Evolutionary conservation across 2,888 invertebrate species (phyloP).

Genomic region (Heterodera filipjevi): DNA sequence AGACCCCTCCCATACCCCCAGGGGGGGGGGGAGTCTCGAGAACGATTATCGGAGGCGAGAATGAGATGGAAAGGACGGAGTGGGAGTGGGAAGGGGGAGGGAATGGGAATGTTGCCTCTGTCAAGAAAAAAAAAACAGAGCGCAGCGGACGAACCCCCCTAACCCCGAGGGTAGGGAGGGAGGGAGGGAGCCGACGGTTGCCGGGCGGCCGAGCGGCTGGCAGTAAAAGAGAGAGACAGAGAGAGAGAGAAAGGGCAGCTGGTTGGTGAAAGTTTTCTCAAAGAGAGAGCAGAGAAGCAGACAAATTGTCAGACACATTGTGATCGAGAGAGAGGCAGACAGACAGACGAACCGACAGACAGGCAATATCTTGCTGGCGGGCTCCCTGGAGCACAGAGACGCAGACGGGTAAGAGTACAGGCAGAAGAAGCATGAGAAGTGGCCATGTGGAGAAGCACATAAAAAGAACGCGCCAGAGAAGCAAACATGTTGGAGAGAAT

Average conservation of each 20-base stretch:
- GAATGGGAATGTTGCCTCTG: conserved; percentile 2
- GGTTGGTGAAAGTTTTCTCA: not conserved
- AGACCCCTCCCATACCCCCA: not conserved
- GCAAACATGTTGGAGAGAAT: too few species aligned
- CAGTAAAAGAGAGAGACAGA: not conserved
- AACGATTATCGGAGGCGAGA: conserved; percentile 10
- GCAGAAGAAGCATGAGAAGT: not conserved
- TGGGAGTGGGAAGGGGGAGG: not conserved
- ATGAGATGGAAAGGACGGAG: not conserved
- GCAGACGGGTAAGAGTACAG: not conserved
- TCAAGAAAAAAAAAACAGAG: not conserved
- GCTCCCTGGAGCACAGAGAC: not conserved
- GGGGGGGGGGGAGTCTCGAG: too few species aligned
- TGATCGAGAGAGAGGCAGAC: too few species aligned
- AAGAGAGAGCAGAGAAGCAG: too few species aligned
- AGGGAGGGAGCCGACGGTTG: not conserved
- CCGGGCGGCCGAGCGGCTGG: not conserved
- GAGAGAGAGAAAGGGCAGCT: conserved; percentile 3
- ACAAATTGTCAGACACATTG: too few species aligned
- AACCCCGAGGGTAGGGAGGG: not conserved
- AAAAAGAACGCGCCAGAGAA: too few species aligned
- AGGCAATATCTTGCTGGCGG: too few species aligned
- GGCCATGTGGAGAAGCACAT: not conserved
- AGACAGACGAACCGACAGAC: too few species aligned
- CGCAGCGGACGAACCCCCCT: not conserved